Base-by-base conservation (phyloP, 2,888 invertebrate genomes). In the Balanococcus diminutus region DNA sequence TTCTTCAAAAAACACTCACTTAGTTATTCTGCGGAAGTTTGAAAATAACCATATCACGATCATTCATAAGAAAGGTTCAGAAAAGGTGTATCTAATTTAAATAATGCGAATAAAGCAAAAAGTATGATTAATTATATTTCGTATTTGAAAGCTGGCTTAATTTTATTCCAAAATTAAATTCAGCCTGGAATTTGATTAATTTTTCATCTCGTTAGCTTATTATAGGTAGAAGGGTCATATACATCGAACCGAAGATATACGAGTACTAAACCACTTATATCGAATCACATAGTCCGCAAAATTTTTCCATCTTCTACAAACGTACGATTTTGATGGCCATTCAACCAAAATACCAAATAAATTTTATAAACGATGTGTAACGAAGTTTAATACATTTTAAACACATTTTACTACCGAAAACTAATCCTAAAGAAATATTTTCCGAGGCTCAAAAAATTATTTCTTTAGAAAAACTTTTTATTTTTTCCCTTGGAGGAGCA, bases 401-500 rank as follows among this genome's bases (percentile, higher is more conserved):
- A 79, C 22, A 36, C 75, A 36, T 79, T 79, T 79, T 79, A 11
- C 19, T n/a, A 3, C 25, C 75, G 6, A 36, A 79, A 79, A 79
- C 19, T 79, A 79, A 79, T 79, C 16, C 36, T 9, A 79, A 79
- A 79, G 75, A 36, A 79, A 36, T 36, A 28, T 79, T 72, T 67
- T 79, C 36, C 75, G 16, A 79, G 16, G 28, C 36, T 79, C 36
- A 79, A 79, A 79, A 79, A 79, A 79, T 79, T 79, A 79, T 79
- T 79, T 79, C 22, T 32, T 19, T 36, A 8, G 75, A 19, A 61
- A 79, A 79, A 79, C n/a, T 32, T 79, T 79, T 31, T 32, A 25
- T 61, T 75, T 56, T 56, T 56, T 2, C 56, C 9, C 28, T 79
- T 79, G 19, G 36, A 28, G 36, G 1, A 79, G 36, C 75, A 79